Evolutionary conservation across 2,888 invertebrate species (phyloP).

Genomic region (Spatulosminthurus flaviceps): DNA sequence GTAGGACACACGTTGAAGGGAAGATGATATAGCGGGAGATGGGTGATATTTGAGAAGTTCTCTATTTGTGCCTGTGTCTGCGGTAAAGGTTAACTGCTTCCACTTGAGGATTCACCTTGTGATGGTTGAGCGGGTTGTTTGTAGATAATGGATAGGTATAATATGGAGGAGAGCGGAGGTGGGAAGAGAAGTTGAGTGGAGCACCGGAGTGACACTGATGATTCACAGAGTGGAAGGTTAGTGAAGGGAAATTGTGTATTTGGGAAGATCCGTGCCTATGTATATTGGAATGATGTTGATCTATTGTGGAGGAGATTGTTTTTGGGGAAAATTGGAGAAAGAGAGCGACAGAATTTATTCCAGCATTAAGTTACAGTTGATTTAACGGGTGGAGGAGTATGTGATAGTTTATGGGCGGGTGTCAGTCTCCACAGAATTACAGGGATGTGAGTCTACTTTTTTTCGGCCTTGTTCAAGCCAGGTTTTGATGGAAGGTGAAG

Average conservation of each 20-base stretch:
- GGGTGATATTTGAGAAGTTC: not conserved
- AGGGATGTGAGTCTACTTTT: not conserved
- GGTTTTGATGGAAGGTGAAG: constrained; percentile 29
- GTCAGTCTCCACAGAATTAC: not conserved
- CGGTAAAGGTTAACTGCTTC: constrained; percentile 10
- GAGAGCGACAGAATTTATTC: not conserved
- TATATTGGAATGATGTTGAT: too few species aligned
- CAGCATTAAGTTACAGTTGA: constrained; percentile 23
- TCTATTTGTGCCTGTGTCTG: not conserved
- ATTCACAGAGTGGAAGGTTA: too few species aligned
- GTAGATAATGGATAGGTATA: not conserved
- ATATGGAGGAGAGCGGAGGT: too few species aligned
- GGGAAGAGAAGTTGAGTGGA: too few species aligned
- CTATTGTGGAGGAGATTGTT: too few species aligned
- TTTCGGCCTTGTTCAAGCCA: not conserved
- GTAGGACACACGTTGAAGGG: constrained; percentile 11
- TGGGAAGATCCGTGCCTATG: too few species aligned
- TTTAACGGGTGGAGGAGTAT: constrained; percentile 18
- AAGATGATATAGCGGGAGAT: constrained; percentile 2
- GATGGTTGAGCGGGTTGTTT: not conserved
- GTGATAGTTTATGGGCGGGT: constrained; percentile 14
- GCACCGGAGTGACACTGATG: too few species aligned
- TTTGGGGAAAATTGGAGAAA: too few species aligned
- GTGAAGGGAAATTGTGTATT: too few species aligned
- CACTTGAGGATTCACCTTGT: not conserved